A percentile compares a stretch with the other conserved stretches of the same genome.
phyloP scores from a whole-genome alignment of 1,140 invertebrate genomes.

The Procambarus virginalis region DNA sequence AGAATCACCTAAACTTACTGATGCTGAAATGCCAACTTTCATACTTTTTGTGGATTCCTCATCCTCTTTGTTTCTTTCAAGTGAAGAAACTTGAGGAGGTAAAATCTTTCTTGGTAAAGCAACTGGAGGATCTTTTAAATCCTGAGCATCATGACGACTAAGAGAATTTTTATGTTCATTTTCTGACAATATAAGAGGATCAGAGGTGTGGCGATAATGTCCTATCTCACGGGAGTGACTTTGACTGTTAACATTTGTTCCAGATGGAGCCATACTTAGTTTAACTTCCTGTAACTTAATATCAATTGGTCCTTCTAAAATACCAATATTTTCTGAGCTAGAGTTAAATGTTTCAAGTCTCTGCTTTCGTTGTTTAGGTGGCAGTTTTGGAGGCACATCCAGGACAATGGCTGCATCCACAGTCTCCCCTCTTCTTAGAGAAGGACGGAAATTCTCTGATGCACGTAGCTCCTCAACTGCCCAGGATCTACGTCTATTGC shows the following conservation, averaged over 20 bases:
- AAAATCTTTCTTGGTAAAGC: conserved; percentile 49
- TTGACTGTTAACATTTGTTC: neutral
- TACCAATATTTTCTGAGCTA: conserved; percentile 42
- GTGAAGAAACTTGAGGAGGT: conserved; percentile 20
- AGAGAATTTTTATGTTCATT: conserved; percentile 4
- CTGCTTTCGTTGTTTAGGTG: conserved; percentile 70
- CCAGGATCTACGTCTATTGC: conserved; percentile 73
- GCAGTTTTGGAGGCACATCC: conserved; percentile 69
- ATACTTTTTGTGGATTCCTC: neutral
- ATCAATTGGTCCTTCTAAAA: conserved; percentile 55
- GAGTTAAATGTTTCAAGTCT: conserved; percentile 39
- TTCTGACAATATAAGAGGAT: conserved; percentile 20
- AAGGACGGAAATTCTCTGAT: conserved; percentile 26
- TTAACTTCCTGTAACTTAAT: conserved; percentile 44
- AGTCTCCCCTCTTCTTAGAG: conserved; percentile 48
- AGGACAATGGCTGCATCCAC: conserved; percentile 57
- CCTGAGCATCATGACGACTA: conserved; percentile 14
- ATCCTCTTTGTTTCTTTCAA: conserved; percentile 11
- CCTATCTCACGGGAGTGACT: conserved; percentile 23
- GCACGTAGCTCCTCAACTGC: conserved; percentile 72
- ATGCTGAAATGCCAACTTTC: neutral
- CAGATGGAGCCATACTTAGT: neutral
- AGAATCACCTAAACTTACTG: neutral
- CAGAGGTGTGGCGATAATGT: conserved; percentile 16
- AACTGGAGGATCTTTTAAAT: conserved; percentile 43